These are phyloP conservation scores for Endomychus coccineus DNA, from an alignment of 2,888 invertebrate species.

Conservation along the genomic window DNA sequence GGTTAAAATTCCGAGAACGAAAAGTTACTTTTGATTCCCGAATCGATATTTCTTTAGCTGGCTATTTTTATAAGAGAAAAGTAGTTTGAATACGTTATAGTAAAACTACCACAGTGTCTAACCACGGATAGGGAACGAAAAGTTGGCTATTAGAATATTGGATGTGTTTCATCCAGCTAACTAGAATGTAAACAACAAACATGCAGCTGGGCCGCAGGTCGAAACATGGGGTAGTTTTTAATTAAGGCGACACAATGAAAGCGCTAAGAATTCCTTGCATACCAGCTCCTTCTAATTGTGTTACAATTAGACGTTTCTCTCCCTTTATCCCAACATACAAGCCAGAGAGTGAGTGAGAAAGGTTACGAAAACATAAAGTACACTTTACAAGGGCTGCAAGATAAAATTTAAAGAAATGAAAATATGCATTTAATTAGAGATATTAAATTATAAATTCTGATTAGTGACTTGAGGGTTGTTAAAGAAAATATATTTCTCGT, in stretches of 20 bases:
- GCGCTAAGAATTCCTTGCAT: constrained; percentile 44
- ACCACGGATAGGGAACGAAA: constrained; percentile 38
- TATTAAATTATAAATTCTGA: constrained; percentile 42
- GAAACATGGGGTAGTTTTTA: constrained; percentile 42
- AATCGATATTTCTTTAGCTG: constrained; percentile 22
- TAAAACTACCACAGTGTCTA: constrained; percentile 41
- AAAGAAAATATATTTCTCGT: constrained; percentile 21
- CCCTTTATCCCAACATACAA: constrained; percentile 19
- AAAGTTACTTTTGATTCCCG: background rate
- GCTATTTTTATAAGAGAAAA: constrained; percentile 11
- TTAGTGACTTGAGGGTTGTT: constrained; percentile 27
- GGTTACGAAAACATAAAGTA: constrained; percentile 26
- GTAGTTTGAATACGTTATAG: constrained; percentile 40
- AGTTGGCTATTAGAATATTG: background rate
- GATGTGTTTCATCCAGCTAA: too few relatives aligned
- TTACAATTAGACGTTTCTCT: constrained; percentile 34
- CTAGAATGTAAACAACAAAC: too few relatives aligned
- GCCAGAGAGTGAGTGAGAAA: constrained; percentile 11
- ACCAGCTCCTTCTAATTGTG: constrained; percentile 40
- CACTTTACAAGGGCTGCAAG: constrained; percentile 26
- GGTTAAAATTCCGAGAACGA: too few relatives aligned
- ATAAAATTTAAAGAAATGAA: constrained; percentile 34
- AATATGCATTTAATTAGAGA: constrained; percentile 42
- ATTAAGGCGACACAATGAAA: constrained; percentile 44
- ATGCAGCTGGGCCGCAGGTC: constrained; percentile 25